Base-by-base conservation (phyloP, 1,140 invertebrate genomes). In the Gonioctena quinquepunctata region DNA sequence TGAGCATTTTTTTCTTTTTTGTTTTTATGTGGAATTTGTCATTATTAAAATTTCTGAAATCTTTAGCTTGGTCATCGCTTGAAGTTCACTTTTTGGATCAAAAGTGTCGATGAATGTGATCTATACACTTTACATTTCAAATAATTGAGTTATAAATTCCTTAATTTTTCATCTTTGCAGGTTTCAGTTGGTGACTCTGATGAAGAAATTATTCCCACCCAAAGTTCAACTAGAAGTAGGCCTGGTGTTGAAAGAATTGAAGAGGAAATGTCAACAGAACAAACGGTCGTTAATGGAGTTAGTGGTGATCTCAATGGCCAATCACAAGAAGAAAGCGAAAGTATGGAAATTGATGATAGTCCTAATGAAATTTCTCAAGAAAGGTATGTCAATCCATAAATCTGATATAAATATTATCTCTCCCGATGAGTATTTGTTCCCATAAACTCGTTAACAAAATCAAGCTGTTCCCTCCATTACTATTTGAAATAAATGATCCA, bases 351-450 rank as follows among this genome's bases (percentile, higher is more conserved):
- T 2, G 78, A 81, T 62, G 78, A 75, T n/a, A 52, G 68, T 61
- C 68, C 72, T 7, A 76, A 76, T 8, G 72, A 68, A 48, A 82
- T 84, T 19, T 78, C 83, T 3, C 42, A 76, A n/a, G 72, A 79
- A 22, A 81, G 83, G 83, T 83, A 62, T 54, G 48, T 33, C 60
- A n/a, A n/a, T n/a, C n/a, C n/a, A n/a, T n/a, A n/a, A n/a, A n/a
- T n/a, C n/a, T 18, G 19, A 49, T 7, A 42, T 42, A 42, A 42
- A n/a, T n/a, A n/a, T n/a, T n/a, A n/a, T n/a, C n/a, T n/a, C n/a
- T n/a, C n/a, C n/a, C n/a, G n/a, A n/a, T n/a, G n/a, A n/a, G n/a
- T n/a, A n/a, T n/a, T n/a, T n/a, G n/a, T n/a, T n/a, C n/a, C n/a
- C n/a, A n/a, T n/a, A n/a, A n/a, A n/a, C n/a, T n/a, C n/a, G n/a